These are phyloP conservation scores for Caracal caracal DNA, from an alignment of 2,113 vertebrate species.

Conservation along the genomic window DNA sequence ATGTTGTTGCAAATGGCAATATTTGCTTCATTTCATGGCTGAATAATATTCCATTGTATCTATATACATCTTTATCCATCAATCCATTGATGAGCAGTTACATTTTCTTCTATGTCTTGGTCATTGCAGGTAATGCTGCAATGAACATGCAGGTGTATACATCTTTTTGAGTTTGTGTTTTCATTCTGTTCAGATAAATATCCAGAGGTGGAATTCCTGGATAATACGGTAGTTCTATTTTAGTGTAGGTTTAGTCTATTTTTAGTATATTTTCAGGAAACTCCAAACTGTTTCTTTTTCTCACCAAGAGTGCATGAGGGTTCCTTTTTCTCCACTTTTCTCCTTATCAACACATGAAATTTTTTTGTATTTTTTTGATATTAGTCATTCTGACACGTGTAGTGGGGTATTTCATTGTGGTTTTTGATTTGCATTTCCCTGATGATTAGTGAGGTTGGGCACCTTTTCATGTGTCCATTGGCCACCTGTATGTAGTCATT, in stretches of 20 bases:
- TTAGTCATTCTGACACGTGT: background rate
- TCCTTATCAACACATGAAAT: background rate
- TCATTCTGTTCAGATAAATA: background rate
- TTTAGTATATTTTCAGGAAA: background rate
- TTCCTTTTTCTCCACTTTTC: background rate
- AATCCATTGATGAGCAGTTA: background rate
- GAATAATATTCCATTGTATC: background rate
- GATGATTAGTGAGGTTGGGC: background rate
- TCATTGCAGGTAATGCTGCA: background rate
- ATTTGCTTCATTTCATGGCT: background rate
- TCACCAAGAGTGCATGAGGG: background rate
- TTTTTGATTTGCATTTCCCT: background rate
- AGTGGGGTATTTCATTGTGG: background rate
- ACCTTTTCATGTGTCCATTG: background rate
- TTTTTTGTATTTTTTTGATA: background rate
- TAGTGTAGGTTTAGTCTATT: background rate
- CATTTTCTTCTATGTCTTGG: background rate
- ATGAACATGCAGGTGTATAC: background rate
- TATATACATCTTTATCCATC: background rate
- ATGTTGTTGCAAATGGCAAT: background rate
- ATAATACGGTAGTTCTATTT: background rate
- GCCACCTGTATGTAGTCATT: background rate
- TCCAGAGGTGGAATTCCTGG: background rate
- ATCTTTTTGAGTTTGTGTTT: background rate
- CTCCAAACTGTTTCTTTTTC: background rate